Conservation (phyloP, 2,888 invertebrate genomes). For the Arenicola marina region DNA sequence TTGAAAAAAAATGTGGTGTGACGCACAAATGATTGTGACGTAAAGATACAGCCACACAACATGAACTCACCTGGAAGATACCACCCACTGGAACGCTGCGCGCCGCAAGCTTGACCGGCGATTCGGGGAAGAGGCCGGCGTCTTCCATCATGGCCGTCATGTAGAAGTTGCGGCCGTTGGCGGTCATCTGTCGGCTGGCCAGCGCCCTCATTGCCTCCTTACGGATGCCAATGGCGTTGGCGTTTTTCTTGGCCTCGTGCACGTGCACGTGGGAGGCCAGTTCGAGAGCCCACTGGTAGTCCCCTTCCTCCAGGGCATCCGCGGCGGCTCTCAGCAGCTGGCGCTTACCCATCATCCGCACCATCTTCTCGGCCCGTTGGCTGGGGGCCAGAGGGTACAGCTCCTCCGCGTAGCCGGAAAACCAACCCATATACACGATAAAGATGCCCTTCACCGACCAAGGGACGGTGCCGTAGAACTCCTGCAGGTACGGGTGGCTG, state of each 20-base stretch:
- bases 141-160: constrained; percentile 38
- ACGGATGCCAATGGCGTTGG: constrained; percentile 11
- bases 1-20: no score
- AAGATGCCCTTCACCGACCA: constrained; percentile 40
- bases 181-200: constrained; percentile 37
- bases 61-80: no score
- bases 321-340: constrained; percentile 25
- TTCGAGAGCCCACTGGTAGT: constrained; percentile 48
- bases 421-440: constrained; percentile 32
- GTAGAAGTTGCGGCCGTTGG: constrained; percentile 47
- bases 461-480: constrained; percentile 49
- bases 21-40: no score
- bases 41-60: no score
- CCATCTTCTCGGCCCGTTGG: constrained; percentile 38
- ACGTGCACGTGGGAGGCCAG: constrained; percentile 35
- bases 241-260: constrained; percentile 4
- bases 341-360: constrained; percentile 35
- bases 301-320: constrained; percentile 36
- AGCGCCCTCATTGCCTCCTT: constrained; percentile 16
- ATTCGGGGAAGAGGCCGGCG: no score
- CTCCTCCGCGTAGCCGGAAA: constrained; percentile 29
- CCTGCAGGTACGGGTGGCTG: constrained; percentile 41
- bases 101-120: no score
- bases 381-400: constrained; percentile 11
- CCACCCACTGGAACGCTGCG: no score